Conservation (phyloP, 2,888 invertebrate genomes). For the Synanthedon andrenaeformis region DNA sequence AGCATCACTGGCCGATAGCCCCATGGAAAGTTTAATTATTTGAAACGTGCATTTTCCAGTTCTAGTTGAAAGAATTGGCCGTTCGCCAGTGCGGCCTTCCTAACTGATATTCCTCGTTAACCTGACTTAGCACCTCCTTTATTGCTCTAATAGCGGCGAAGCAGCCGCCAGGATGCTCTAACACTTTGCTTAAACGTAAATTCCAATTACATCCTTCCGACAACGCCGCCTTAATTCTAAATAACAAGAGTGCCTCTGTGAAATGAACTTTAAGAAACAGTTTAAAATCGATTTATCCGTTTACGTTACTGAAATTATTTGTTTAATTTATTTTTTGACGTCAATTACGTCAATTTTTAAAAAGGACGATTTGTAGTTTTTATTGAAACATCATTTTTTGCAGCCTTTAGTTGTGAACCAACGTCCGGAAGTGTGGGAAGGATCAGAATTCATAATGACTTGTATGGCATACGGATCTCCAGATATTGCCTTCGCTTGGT, state of each 20-base stretch:
- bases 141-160: constrained; percentile 18
- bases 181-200: not conserved
- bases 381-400: not conserved
- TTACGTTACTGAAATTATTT: too few relatives aligned
- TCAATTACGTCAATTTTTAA: too few relatives aligned
- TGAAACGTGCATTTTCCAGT: constrained; percentile 26
- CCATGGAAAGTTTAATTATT: constrained; percentile 30
- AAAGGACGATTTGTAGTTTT: too few relatives aligned
- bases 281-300: too few relatives aligned
- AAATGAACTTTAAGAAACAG: too few relatives aligned
- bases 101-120: constrained; percentile 21
- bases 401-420: constrained; percentile 53
- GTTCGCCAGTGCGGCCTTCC: constrained; percentile 14
- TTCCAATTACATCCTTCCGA: not conserved
- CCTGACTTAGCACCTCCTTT: constrained; percentile 27
- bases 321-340: too few relatives aligned
- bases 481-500: constrained; percentile 82
- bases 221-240: not conserved
- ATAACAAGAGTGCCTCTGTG: not conserved
- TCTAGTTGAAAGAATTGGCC: constrained; percentile 17
- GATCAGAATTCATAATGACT: constrained; percentile 81
- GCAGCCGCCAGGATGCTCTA: not conserved
- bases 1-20: not conserved
- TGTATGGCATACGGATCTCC: constrained; percentile 84
- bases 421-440: constrained; percentile 73